Percentiles rank a stretch among this genome's conserved stretches.
These are phyloP conservation scores for Brenthis ino DNA, from an alignment of 2,888 invertebrate genomes.

Conservation along the genomic window DNA sequence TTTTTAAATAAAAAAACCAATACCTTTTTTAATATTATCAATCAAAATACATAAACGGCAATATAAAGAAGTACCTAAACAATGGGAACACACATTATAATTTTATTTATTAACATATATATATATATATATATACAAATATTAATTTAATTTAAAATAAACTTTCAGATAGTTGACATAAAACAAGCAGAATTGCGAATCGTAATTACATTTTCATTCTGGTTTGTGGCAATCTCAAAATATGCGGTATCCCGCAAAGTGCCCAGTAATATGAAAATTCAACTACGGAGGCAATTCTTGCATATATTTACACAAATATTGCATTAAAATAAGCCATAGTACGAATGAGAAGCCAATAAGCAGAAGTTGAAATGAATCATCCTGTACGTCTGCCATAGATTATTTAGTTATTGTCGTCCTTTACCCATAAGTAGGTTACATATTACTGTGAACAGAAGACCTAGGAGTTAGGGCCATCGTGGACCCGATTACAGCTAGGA, in stretches of 20 bases:
- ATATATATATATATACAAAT: constrained; percentile 3
- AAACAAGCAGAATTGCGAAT: constrained; percentile 23
- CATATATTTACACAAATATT: constrained; percentile 54
- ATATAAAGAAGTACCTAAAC: too few species aligned
- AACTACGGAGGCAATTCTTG: constrained; percentile 45
- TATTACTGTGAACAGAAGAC: constrained; percentile 35
- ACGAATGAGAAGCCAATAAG: constrained; percentile 50
- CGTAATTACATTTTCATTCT: constrained; percentile 41
- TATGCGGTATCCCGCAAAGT: constrained; percentile 35
- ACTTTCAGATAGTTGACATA: constrained; percentile 25
- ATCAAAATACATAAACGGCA: too few species aligned
- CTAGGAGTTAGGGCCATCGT: constrained; percentile 31
- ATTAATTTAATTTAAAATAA: constrained; percentile 19
- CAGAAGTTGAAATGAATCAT: constrained; percentile 41
- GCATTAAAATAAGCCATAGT: constrained; percentile 53
- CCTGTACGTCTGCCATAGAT: constrained; percentile 4
- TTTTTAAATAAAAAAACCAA: too few species aligned
- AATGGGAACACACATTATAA: too few species aligned
- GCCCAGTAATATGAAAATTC: constrained; percentile 28
- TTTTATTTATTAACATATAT: too few species aligned
- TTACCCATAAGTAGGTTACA: constrained; percentile 33
- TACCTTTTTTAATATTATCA: too few species aligned
- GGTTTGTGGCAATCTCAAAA: constrained; percentile 40
- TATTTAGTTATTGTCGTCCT: constrained; percentile 24
- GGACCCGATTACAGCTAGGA: constrained; percentile 36